Evolutionary conservation across 1,140 invertebrate genomes (phyloP).

Genomic region (Lepidurus apus): DNA sequence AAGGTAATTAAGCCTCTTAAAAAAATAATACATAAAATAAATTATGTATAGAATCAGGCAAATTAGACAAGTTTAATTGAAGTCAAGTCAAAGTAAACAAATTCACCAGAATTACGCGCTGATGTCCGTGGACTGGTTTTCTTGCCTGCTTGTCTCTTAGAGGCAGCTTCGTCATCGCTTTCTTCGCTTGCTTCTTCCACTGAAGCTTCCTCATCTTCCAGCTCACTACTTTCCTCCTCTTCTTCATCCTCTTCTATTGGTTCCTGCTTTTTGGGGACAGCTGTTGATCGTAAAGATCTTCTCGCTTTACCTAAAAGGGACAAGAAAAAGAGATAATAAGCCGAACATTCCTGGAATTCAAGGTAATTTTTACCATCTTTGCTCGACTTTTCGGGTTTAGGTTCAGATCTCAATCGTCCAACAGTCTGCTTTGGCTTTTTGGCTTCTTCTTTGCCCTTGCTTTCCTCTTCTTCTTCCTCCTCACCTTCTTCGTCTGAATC

Average conservation of each 20-base stretch:
- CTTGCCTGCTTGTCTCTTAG: conserved; percentile 1
- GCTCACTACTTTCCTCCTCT: conserved; percentile 25
- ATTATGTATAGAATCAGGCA: background rate
- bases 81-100: background rate
- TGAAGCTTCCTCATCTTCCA: conserved; percentile 7
- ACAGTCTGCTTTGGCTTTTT: background rate
- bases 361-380: conserved; percentile 5
- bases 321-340: background rate
- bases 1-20: background rate
- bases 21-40: background rate
- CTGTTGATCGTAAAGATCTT: conserved; percentile 23
- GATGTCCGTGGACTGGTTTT: conserved; percentile 40
- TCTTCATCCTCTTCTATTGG: conserved; percentile 41
- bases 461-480: conserved; percentile 25
- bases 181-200: conserved; percentile 21
- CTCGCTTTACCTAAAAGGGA: conserved; percentile 15
- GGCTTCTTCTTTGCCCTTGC: background rate
- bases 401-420: background rate
- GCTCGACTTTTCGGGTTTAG: background rate
- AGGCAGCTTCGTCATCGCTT: conserved; percentile 28
- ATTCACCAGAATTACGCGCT: conserved; percentile 28
- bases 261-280: conserved; percentile 9
- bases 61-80: background rate
- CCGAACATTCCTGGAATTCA: background rate
- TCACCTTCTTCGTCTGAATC: conserved; percentile 34